A percentile compares a stretch with the other conserved stretches of the same genome.
Conservation (phyloP, 2,113 vertebrate species). For the Turdus rufiventris region DNA sequence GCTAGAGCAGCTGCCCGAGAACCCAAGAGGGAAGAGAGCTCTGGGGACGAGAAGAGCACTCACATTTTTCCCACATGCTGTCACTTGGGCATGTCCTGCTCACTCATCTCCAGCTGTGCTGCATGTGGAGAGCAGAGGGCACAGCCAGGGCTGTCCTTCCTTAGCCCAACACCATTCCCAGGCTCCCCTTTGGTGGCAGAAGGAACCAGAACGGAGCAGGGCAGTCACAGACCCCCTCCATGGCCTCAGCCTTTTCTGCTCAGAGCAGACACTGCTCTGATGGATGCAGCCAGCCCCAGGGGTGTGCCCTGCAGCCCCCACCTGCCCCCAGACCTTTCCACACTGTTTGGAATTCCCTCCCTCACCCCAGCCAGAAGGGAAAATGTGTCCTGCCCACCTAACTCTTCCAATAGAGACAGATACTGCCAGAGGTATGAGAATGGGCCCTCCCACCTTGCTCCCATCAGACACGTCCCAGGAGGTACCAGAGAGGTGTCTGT, state of each 20-base stretch:
- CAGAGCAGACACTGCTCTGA: background rate
- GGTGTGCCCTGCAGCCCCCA: rapidly evolving
- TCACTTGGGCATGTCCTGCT: background rate
- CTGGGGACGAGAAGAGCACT: background rate
- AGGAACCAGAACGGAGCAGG: background rate
- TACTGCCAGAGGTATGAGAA: background rate
- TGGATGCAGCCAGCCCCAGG: background rate
- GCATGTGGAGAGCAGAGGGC: background rate
- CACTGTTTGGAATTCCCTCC: background rate
- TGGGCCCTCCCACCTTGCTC: background rate
- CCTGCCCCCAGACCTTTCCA: background rate
- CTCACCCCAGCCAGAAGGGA: background rate
- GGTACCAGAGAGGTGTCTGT: background rate
- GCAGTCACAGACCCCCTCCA: background rate
- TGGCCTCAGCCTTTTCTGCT: background rate
- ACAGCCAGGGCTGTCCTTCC: background rate
- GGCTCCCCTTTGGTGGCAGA: background rate
- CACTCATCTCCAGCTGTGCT: background rate
- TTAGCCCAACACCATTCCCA: background rate
- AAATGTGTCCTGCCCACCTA: background rate
- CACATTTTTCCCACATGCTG: background rate
- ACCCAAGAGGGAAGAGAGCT: background rate
- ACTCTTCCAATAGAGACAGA: background rate
- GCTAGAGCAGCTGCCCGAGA: background rate
- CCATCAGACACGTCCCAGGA: background rate